phyloP scores from a whole-genome alignment of 2,888 invertebrate species.

The Drosophila atripex region DNA sequence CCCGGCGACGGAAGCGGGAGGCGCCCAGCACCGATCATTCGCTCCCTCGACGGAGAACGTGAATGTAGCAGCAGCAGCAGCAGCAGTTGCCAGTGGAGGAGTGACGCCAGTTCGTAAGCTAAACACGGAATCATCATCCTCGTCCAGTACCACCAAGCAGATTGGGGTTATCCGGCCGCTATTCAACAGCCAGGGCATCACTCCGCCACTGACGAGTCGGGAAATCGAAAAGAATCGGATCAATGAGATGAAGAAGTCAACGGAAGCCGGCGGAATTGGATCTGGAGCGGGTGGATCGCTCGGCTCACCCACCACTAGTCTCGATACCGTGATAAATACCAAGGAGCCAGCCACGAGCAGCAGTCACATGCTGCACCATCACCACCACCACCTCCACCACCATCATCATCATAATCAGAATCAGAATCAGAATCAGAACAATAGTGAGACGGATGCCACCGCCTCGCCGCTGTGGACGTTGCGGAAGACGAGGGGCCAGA shows the following conservation, averaged over 20 bases:
- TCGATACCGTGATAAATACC: slow-evolving; percentile 80
- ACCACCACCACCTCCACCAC: no score
- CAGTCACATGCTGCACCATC: background rate
- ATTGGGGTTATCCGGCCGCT: slow-evolving; percentile 86
- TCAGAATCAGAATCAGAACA: no score
- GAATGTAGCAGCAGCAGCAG: slow-evolving; percentile 48
- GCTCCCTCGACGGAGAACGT: slow-evolving; percentile 63
- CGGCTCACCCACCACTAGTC: slow-evolving; percentile 65
- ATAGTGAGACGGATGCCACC: slow-evolving; percentile 67
- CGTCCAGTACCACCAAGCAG: slow-evolving; percentile 75
- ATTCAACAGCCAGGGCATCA: slow-evolving; percentile 55
- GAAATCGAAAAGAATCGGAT: slow-evolving; percentile 89
- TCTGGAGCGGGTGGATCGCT: slow-evolving; percentile 42
- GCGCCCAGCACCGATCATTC: slow-evolving; percentile 65
- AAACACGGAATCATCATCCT: slow-evolving; percentile 27
- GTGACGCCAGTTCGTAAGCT: slow-evolving; percentile 36
- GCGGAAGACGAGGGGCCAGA: slow-evolving; percentile 77
- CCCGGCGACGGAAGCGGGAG: slow-evolving; percentile 66
- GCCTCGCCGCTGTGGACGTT: slow-evolving; percentile 78
- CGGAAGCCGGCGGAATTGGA: slow-evolving; percentile 56
- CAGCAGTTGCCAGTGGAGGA: slow-evolving; percentile 56
- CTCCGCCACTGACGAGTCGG: slow-evolving; percentile 85
- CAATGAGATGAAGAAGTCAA: slow-evolving; percentile 87
- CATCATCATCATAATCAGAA: no score
- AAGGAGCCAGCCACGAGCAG: slow-evolving; percentile 44